Conservation (phyloP, 2,888 invertebrate species). For the Torymus tubicola region DNA sequence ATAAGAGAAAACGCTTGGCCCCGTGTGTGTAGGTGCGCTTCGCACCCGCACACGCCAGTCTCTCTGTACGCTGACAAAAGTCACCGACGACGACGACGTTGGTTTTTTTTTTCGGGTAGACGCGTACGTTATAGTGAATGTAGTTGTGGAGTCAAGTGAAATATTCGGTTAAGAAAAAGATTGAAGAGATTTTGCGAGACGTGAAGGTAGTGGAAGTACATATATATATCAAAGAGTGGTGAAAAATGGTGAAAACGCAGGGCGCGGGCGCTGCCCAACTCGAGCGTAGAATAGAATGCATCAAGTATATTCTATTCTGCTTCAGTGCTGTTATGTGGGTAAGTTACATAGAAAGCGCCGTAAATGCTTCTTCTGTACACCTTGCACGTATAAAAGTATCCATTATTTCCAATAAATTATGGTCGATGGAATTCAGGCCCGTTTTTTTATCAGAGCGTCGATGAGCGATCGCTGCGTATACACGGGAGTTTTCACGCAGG, state of each 20-base stretch:
- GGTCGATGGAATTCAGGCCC: background rate
- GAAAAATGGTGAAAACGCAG: slow-evolving; percentile 68
- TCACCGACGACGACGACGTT: too few species aligned
- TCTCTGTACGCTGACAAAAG: too few species aligned
- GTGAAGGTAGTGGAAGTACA: background rate
- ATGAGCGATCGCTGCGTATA: background rate
- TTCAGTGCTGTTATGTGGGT: slow-evolving; percentile 89
- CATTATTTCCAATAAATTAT: too few species aligned
- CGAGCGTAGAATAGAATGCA: slow-evolving; percentile 86
- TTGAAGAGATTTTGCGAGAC: too few species aligned
- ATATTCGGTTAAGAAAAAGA: too few species aligned
- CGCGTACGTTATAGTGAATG: too few species aligned
- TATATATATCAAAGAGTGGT: background rate
- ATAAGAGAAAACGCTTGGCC: slow-evolving; percentile 14
- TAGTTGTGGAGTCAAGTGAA: too few species aligned
- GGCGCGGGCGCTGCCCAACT: slow-evolving; percentile 80
- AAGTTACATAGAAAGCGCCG: slow-evolving; percentile 75
- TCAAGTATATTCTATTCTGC: slow-evolving; percentile 89
- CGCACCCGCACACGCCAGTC: too few species aligned
- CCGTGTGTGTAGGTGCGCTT: too few species aligned
- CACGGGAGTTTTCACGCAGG: background rate
- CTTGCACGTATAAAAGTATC: too few species aligned
- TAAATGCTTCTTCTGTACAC: too few species aligned
- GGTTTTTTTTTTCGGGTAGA: background rate
- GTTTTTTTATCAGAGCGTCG: slow-evolving; percentile 4